Evolutionary conservation across 1,140 invertebrate genomes (phyloP), one percentile per base, ranked within the genome.

Genomic region (Eupeodes corollae): DNA sequence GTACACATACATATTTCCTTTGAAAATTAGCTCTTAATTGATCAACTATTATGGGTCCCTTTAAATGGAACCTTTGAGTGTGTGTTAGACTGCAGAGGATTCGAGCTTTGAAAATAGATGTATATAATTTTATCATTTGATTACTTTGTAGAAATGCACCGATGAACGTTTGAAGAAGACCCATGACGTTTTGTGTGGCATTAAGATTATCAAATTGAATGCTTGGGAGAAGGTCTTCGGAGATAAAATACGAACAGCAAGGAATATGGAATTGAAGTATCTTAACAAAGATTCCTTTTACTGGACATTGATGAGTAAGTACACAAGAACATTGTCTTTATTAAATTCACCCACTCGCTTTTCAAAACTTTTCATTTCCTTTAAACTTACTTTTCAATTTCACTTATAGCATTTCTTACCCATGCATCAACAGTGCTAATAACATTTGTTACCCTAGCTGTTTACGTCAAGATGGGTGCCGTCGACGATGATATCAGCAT

Each of bases 141-240:
- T n/a, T n/a, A 13, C 56, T 56, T 53, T 55, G 10, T 48, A 82
- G 80, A 71, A 80, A 64, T 75, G 73, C 37, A 82, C 82, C 15
- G 88, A 91, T 61, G 78, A 81, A 50, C 74, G 88, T 32, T 68
- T 91, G 33, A 79, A 79, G 40, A 78, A 80, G 61, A 80, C 85
- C 34, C 85, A 83, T 48, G 88, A 91, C 69, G 76, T 87, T 41
- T 68, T 92, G 26, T 80, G 88, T 60, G 85, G 85, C 6, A 88
- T 91, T 14, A 82, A 82, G 64, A 72, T 88, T 5, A 77, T 91
- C 11, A 91, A 91, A 59, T 70, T 91, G 5, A 80, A 84, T 59
- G 84, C 83, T 12, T 91, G 87, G 88, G 88, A 91, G 68, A 72
- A 76, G 33, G 70, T 82, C 2, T 90, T 87, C 58, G 70, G 78